Percentiles rank a stretch among this genome's conserved stretches.
Evolutionary conservation across 2,888 invertebrate species (phyloP).

Genomic region (Calliphora vomitoria): DNA sequence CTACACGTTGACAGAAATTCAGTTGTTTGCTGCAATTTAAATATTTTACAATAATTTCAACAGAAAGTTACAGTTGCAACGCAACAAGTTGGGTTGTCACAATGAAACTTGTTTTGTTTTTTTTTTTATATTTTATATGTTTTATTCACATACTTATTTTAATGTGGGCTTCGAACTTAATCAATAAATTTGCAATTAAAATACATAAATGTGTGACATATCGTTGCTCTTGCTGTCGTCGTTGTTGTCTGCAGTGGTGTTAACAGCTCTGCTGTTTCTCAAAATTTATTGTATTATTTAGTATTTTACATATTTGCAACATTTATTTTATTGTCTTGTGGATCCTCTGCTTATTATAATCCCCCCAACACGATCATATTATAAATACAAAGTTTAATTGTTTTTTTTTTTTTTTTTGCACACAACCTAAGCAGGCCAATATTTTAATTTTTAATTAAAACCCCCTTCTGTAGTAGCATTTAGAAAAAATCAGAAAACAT

Average conservation of each 20-base stretch:
- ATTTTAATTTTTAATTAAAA: too few species aligned
- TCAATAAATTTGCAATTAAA: conserved; percentile 40
- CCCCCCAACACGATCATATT: background rate
- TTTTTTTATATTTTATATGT: background rate
- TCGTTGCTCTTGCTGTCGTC: background rate
- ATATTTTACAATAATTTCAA: too few species aligned
- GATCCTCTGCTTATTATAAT: background rate
- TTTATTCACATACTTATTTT: conserved; percentile 3
- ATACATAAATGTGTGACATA: conserved; percentile 20
- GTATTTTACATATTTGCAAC: conserved; percentile 44
- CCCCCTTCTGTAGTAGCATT: too few species aligned
- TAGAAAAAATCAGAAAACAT: too few species aligned
- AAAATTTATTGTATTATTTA: conserved; percentile 21
- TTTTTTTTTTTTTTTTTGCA: too few species aligned
- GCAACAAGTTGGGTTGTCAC: too few species aligned
- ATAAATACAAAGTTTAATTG: background rate
- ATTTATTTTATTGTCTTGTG: conserved; percentile 36
- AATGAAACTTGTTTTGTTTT: background rate
- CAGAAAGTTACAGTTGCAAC: too few species aligned
- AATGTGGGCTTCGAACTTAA: background rate
- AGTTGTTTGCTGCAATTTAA: too few species aligned
- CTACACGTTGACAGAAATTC: too few species aligned
- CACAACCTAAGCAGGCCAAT: too few species aligned
- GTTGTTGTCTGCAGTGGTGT: conserved; percentile 6
- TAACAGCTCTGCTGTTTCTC: conserved; percentile 36